Evolutionary conservation across 1,140 invertebrate genomes (phyloP), one percentile per base, ranked within the genome.

Genomic region (Ganaspis sp.): DNA sequence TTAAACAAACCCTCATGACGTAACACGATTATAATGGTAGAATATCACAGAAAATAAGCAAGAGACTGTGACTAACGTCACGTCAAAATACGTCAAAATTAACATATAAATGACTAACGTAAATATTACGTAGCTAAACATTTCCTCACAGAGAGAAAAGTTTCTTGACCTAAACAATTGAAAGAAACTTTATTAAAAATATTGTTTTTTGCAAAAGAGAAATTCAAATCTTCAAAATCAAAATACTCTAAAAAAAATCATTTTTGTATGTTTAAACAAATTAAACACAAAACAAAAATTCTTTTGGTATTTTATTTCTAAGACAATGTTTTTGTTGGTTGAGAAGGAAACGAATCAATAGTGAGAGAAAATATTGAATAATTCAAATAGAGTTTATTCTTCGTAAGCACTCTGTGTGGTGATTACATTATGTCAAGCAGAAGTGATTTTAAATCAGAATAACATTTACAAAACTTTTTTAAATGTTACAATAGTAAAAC

Each of bases 291-390:
- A n/a, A n/a, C n/a, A n/a, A n/a, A n/a, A n/a, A n/a, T n/a, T n/a
- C n/a, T n/a, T n/a, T n/a, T n/a, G n/a, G n/a, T n/a, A n/a, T n/a
- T n/a, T n/a, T n/a, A n/a, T n/a, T n/a, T n/a, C n/a, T n/a, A n/a
- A n/a, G n/a, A 38, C 9, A 5, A 38, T 38, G 9, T 38, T 38
- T 38, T 38, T 9, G 9, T 38, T 38, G 19, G 1, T 11, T 34
- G 37, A 72, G 64, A 69, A 17, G 17, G 19, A 21, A 17, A 34
- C 1, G 1, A 6, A 40, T 8, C 9, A 17, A 71, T 15, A 12
- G 3, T 42, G 5, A 42, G 49, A 72, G 53, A 64, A 81, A 86
- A 85, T 79, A 87, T 83, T 86, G 86, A 87, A 87, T n/a, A n/a
- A n/a, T n/a, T n/a, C n/a, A n/a, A n/a, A n/a, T n/a, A n/a, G n/a